Conservation (phyloP, 2,797 vertebrate species). For the Thripadectes ignobilis region DNA sequence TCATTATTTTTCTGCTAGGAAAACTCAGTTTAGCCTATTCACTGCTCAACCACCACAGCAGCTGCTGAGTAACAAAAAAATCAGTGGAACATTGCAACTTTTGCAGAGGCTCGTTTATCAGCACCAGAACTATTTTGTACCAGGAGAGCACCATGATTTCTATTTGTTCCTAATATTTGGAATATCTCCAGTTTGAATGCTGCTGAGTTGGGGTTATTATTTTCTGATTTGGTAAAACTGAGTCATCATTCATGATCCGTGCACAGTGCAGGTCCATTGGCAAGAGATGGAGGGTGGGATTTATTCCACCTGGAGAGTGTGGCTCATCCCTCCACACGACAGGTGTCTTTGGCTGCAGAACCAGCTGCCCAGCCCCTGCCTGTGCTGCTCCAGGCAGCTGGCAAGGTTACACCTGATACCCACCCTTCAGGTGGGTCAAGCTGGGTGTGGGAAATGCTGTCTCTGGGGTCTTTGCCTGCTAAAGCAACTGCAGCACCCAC, state of each 20-base stretch:
- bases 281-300: not conserved
- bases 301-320: rapidly evolving
- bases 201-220: rapidly evolving
- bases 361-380: rapidly evolving
- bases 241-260: not conserved
- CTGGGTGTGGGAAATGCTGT: not conserved
- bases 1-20: not conserved
- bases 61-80: conserved; percentile 7
- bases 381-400: rapidly evolving
- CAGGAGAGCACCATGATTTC: rapidly evolving
- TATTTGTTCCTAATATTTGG: not conserved
- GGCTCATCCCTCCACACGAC: rapidly evolving
- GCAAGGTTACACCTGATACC: not conserved
- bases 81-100: not conserved
- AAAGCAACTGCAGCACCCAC: not conserved
- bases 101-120: not conserved
- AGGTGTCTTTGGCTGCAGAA: rapidly evolving
- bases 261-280: rapidly evolving
- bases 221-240: not conserved
- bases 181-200: not conserved
- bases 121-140: not conserved
- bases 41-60: not conserved
- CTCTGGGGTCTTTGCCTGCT: not conserved
- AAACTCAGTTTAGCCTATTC: not conserved
- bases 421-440: not conserved